Evolutionary conservation across 2,888 invertebrate genomes (phyloP).

Genomic region (Calameuta pallipes): DNA sequence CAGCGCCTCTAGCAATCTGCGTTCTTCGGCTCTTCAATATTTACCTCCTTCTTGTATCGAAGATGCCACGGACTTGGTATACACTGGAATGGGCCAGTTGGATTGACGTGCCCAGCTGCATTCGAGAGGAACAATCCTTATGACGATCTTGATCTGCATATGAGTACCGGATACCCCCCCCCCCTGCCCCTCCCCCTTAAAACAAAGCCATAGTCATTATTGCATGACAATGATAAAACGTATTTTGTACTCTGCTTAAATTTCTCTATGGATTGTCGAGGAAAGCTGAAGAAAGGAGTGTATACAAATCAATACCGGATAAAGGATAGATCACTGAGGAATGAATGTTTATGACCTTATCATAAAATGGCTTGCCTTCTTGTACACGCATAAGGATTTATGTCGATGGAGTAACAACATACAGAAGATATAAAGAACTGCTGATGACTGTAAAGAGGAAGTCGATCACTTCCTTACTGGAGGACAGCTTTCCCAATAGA

Average conservation of each 20-base stretch:
- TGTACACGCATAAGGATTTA: background rate
- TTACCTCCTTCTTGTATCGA: background rate
- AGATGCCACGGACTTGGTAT: background rate
- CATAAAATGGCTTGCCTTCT: background rate
- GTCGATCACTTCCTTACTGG: slow-evolving; percentile 26
- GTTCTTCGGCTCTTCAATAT: slow-evolving; percentile 49
- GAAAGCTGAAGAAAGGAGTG: background rate
- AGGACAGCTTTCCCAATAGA: slow-evolving; percentile 31
- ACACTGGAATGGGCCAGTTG: background rate
- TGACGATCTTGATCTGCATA: background rate
- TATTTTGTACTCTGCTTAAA: background rate
- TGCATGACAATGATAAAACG: too few species aligned
- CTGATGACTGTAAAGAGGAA: background rate
- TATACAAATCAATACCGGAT: background rate
- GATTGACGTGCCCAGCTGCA: background rate
- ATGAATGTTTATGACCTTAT: background rate
- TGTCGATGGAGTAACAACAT: background rate
- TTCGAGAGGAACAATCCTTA: background rate
- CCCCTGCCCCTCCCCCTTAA: fast-evolving
- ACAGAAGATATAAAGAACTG: background rate
- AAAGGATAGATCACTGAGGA: background rate
- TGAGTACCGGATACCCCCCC: background rate
- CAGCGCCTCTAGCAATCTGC: slow-evolving; percentile 63
- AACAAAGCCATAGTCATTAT: background rate
- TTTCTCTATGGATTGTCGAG: background rate